Base-by-base conservation (phyloP, 2,113 vertebrate species). In the Phalacrocorax aristotelis region DNA sequence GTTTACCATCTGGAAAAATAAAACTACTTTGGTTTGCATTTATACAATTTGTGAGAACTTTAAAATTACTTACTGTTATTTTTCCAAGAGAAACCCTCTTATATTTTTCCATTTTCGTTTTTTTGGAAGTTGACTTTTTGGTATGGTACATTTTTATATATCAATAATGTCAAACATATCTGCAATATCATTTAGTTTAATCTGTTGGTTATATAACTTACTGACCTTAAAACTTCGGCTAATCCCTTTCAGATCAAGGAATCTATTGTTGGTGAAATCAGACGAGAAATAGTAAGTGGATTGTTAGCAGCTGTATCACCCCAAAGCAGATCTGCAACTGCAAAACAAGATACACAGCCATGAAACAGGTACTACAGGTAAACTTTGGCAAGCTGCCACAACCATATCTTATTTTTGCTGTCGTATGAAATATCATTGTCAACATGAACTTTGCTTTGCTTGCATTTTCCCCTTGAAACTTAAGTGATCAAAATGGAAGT, bases 201-300 rank as follows among this genome's bases (percentile, higher is more conserved):
- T 72, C 61, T 36, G 3, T 69, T 85, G 21, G 19, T 87, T 94
- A 34, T 86, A 5, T 91, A 80, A 93, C 54, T 90, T 71, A 62
- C 40, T 89, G 68, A 93, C 75, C 46, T 68, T 94, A 80, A 95
- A 92, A 92, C 65, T 85, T 81, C 54, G 78, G 64, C 38, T 97
- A 68, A 75, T 94, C 89, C 27, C 48, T 84, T 97, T 82, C 93
- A 99, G 99, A 99, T 99, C 94, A 99, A 99, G 96, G 98, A 99
- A 85, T 99, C 98, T 61, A 98, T 99, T 93, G 98, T 98, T 42
- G 98, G 99, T 68, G 99, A 99, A 97, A 99, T 99, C 94, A 98
- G 99, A 91, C 98, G 98, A 93, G 99, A 99, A 98, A 99, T 99
- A 93, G 98, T 99, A 97, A 99, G 98, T 91, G 99, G 99, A 95